Conservation (phyloP, 2,888 invertebrate genomes). For the Hylaea fasciaria region DNA sequence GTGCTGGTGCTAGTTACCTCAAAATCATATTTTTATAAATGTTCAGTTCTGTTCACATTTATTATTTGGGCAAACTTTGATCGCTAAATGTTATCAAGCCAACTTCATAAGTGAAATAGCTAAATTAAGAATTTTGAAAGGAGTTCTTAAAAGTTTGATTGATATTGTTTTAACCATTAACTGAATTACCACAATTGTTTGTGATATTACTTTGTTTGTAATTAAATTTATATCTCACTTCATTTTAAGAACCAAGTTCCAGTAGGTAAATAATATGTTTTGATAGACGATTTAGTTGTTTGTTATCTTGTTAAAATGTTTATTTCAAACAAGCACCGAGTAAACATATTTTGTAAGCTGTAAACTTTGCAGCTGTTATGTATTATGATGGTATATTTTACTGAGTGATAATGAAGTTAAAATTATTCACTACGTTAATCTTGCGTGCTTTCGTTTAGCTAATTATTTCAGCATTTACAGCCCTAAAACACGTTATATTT, state of each 20-base stretch:
- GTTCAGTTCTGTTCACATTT: not conserved
- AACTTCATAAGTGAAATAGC: conserved; percentile 3
- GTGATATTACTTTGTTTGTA: too few species aligned
- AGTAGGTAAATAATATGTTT: too few species aligned
- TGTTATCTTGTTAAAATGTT: too few species aligned
- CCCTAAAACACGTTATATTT: conserved; percentile 9
- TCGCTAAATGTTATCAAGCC: too few species aligned
- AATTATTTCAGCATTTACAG: not conserved
- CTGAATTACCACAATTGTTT: not conserved
- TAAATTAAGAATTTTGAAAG: conserved; percentile 21
- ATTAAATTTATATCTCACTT: too few species aligned
- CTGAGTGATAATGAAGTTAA: conserved; percentile 24
- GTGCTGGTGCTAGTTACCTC: too few species aligned
- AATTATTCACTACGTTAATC: conserved; percentile 21
- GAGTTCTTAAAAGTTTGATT: conserved; percentile 25
- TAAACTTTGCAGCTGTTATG: too few species aligned
- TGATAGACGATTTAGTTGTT: too few species aligned
- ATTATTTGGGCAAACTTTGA: too few species aligned
- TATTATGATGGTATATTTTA: not conserved
- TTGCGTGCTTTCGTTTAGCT: conserved; percentile 29
- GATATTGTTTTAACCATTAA: conserved; percentile 17
- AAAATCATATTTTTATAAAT: not conserved
- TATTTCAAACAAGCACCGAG: too few species aligned
- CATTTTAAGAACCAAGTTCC: too few species aligned
- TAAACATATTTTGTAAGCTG: too few species aligned